phyloP scores from a whole-genome alignment of 92 coral and sea anemone species.

The Blastomussa wellsi region DNA sequence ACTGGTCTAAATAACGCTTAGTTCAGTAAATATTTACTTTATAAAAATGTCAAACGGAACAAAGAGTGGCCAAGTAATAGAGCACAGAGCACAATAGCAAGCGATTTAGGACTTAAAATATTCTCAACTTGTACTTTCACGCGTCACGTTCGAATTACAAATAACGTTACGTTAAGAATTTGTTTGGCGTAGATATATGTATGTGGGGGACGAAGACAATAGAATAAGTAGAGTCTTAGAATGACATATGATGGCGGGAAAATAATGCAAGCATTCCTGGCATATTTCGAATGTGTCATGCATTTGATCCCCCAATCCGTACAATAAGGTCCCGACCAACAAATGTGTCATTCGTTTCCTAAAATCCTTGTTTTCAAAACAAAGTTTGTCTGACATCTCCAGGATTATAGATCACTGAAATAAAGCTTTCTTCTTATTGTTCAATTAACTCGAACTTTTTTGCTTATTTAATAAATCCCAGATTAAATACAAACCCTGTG shows the following conservation, averaged over 20 bases:
- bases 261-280: not conserved
- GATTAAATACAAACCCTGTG: conserved; percentile 84
- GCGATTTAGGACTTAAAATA: not conserved
- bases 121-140: not conserved
- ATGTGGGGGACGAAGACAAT: not conserved
- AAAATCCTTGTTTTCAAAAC: not conserved
- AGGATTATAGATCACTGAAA: not conserved
- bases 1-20: not conserved
- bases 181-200: not conserved
- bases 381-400: not conserved
- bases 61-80: not conserved
- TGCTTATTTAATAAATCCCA: no score
- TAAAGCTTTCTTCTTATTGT: not conserved
- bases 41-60: conserved; percentile 19
- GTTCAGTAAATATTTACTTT: conserved; percentile 27
- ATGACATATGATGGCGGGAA: not conserved
- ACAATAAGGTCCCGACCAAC: not conserved
- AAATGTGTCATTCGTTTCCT: not conserved
- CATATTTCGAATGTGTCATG: not conserved
- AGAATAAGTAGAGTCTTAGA: not conserved
- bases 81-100: not conserved
- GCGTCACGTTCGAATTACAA: not conserved
- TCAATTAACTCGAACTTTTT: not conserved
- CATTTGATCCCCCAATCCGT: not conserved
- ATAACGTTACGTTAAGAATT: not conserved